phyloP scores from a whole-genome alignment of 2,113 vertebrate species.

The Shinisaurus crocodilurus region DNA sequence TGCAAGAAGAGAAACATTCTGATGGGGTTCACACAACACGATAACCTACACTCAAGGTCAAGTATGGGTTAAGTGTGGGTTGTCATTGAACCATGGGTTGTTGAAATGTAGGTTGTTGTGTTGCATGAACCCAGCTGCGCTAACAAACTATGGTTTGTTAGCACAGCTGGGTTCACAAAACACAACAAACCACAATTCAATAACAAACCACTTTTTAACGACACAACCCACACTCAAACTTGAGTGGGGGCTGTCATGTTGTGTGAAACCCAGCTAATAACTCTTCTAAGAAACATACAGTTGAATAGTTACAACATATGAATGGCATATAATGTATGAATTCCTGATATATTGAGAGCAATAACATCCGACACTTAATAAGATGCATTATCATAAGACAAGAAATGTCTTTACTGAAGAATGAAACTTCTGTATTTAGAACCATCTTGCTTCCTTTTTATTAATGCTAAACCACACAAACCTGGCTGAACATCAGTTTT shows the following conservation, averaged over 20 bases:
- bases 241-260: no score
- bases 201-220: no score
- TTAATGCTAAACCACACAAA: neutral
- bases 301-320: constrained; percentile 67
- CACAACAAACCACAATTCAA: no score
- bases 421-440: neutral
- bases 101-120: no score
- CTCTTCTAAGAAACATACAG: constrained; percentile 66
- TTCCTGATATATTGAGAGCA: constrained; percentile 72
- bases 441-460: neutral
- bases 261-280: constrained; percentile 32
- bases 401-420: neutral
- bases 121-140: no score
- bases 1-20: constrained; percentile 62
- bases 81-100: no score
- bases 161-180: no score
- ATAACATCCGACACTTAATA: constrained; percentile 66
- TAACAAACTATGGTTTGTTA: no score
- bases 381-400: constrained; percentile 2
- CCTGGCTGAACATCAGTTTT: neutral
- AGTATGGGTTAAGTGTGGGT: no score
- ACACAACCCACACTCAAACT: no score
- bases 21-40: no score
- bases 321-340: constrained; percentile 62
- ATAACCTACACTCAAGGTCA: no score